These are phyloP conservation scores for Umimayanthus chanpuru DNA, from an alignment of 92 coral and sea anemone species.

Conservation along the genomic window DNA sequence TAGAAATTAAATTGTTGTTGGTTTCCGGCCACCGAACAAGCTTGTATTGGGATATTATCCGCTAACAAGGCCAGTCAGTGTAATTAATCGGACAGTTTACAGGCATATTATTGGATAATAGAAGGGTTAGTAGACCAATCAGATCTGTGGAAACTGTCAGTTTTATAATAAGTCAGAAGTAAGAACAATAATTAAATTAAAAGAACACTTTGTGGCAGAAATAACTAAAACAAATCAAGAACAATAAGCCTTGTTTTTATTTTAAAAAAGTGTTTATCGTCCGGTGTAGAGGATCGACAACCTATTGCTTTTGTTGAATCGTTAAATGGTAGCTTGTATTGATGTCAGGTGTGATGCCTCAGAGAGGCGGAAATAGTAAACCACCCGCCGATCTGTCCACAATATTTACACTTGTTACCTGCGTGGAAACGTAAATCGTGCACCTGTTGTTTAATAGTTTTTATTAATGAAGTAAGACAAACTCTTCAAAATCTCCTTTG, in stretches of 20 bases:
- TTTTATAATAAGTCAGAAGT: too few relatives aligned
- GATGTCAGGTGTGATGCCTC: neutral
- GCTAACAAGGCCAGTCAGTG: too few relatives aligned
- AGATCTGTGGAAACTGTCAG: neutral
- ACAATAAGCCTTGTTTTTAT: neutral
- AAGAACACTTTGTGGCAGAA: too few relatives aligned
- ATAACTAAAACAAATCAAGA: too few relatives aligned
- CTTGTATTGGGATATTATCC: too few relatives aligned
- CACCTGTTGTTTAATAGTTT: constrained; percentile 33
- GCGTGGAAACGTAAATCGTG: constrained; percentile 7
- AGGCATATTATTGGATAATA: neutral
- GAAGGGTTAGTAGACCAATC: neutral
- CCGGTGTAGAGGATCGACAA: neutral
- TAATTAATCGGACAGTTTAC: neutral
- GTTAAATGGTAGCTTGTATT: neutral
- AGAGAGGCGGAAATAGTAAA: neutral
- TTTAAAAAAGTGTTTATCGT: neutral
- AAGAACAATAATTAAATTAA: too few relatives aligned
- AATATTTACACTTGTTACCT: constrained; percentile 43
- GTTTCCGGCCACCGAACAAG: too few relatives aligned
- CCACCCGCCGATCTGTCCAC: neutral
- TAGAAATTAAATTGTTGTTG: too few relatives aligned
- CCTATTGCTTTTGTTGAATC: neutral
- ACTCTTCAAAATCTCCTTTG: neutral
- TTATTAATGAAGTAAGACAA: constrained; percentile 16